These are phyloP conservation scores for Hyperoplus immaculatus DNA, from an alignment of 2,797 vertebrate genomes.

Conservation along the genomic window DNA sequence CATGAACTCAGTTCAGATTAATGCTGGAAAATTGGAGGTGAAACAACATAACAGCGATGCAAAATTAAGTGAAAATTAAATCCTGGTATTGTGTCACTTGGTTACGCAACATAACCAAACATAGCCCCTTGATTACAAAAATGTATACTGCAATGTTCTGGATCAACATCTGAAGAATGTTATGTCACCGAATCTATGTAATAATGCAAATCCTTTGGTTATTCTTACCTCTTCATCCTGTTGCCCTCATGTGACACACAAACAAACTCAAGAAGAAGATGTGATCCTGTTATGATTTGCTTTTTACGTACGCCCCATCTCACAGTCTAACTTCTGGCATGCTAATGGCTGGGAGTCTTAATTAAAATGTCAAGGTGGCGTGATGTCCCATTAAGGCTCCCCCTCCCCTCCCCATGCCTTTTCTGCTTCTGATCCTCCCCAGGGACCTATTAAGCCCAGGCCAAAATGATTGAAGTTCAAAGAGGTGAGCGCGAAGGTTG, in stretches of 20 bases:
- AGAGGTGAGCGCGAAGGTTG: conserved; percentile 87
- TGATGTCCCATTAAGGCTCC: conserved; percentile 86
- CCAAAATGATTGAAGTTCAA: conserved; percentile 90
- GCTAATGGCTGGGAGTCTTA: conserved; percentile 87
- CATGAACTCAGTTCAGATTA: conserved; percentile 56
- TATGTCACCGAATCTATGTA: conserved; percentile 16
- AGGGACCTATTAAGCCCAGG: conserved; percentile 87
- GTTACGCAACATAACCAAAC: conserved; percentile 44
- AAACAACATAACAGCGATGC: conserved; percentile 35
- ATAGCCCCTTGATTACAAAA: conserved; percentile 32
- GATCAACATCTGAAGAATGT: conserved; percentile 19
- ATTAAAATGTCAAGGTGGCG: conserved; percentile 91
- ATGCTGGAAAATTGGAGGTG: conserved; percentile 42
- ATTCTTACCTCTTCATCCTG: conserved; percentile 34
- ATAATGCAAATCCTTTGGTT: conserved; percentile 22
- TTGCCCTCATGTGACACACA: conserved; percentile 40
- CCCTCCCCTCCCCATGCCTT: conserved; percentile 74
- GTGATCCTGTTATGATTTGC: conserved; percentile 70
- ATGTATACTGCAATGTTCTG: conserved; percentile 9
- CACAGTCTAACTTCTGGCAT: conserved; percentile 79
- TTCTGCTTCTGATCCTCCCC: conserved; percentile 85
- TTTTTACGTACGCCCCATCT: conserved; percentile 74
- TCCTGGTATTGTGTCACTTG: conserved; percentile 29
- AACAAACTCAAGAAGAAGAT: conserved; percentile 54
- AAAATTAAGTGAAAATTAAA: conserved; percentile 36